These are phyloP conservation scores for Malacoraja senta DNA, from an alignment of 2,797 vertebrate genomes.

Conservation along the genomic window DNA sequence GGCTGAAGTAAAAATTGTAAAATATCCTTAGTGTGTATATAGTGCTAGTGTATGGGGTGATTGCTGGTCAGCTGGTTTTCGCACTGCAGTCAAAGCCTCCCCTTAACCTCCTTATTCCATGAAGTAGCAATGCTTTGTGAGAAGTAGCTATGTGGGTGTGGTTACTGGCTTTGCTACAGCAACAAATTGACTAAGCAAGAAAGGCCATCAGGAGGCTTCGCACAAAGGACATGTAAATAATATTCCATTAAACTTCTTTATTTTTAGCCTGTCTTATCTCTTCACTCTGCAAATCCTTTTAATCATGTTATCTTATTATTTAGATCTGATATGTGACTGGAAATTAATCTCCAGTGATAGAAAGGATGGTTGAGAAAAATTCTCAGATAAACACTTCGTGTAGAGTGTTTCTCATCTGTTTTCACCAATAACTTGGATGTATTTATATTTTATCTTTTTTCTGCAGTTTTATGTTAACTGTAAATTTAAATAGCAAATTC, in stretches of 20 bases:
- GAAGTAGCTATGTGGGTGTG: not conserved
- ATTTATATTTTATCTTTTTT: not conserved
- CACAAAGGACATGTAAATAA: slow-evolving; percentile 18
- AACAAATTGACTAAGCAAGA: not conserved
- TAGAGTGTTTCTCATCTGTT: not conserved
- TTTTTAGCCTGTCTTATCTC: slow-evolving; percentile 4
- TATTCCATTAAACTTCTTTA: not conserved
- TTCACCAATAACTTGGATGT: not conserved
- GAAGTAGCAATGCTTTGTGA: not conserved
- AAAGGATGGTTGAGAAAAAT: not conserved
- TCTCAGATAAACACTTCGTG: slow-evolving; percentile 14
- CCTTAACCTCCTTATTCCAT: not conserved
- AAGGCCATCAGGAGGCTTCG: not conserved
- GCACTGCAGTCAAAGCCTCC: no score
- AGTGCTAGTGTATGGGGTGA: no score
- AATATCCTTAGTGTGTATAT: no score
- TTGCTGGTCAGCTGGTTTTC: no score
- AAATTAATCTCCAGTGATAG: not conserved
- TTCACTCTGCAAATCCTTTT: slow-evolving; percentile 10
- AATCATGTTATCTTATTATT: slow-evolving; percentile 34
- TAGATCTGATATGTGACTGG: slow-evolving; percentile 28
- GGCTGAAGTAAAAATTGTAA: no score
- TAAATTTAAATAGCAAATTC: not conserved
- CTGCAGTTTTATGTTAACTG: not conserved
- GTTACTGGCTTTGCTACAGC: not conserved